Conservation (phyloP, 2,113 vertebrate genomes). For the Microtus oregoni region DNA sequence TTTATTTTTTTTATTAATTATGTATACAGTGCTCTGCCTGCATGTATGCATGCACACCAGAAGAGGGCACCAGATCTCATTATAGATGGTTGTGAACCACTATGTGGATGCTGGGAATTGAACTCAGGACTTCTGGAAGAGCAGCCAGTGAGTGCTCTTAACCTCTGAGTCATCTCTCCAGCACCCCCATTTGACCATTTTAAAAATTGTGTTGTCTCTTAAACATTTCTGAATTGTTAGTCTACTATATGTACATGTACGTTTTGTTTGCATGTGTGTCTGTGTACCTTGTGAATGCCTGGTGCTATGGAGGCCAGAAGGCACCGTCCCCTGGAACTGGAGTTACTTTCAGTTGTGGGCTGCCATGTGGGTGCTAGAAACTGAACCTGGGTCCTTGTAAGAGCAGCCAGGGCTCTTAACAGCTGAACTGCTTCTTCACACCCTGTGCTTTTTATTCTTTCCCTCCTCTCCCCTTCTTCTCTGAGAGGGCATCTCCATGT, state of each 20-base stretch:
- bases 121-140: too few relatives aligned
- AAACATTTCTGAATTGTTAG: not conserved
- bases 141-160: too few relatives aligned
- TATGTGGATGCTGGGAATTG: too few relatives aligned
- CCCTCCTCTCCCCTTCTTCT: not conserved
- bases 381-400: not conserved
- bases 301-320: not conserved
- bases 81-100: too few relatives aligned
- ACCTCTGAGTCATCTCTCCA: too few relatives aligned
- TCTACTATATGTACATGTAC: not conserved
- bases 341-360: not conserved
- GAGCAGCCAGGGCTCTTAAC: not conserved
- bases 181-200: not conserved
- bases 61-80: too few relatives aligned
- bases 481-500: not conserved
- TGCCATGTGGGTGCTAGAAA: not conserved
- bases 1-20: not conserved
- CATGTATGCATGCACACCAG: too few relatives aligned
- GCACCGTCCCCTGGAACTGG: not conserved
- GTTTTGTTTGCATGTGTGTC: not conserved
- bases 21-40: too few relatives aligned
- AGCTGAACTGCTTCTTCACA: not conserved
- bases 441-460: not conserved
- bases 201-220: not conserved
- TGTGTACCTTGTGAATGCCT: not conserved